These are phyloP conservation scores for Tolmerus cingulatus DNA, from an alignment of 2,888 invertebrate species.

Conservation along the genomic window DNA sequence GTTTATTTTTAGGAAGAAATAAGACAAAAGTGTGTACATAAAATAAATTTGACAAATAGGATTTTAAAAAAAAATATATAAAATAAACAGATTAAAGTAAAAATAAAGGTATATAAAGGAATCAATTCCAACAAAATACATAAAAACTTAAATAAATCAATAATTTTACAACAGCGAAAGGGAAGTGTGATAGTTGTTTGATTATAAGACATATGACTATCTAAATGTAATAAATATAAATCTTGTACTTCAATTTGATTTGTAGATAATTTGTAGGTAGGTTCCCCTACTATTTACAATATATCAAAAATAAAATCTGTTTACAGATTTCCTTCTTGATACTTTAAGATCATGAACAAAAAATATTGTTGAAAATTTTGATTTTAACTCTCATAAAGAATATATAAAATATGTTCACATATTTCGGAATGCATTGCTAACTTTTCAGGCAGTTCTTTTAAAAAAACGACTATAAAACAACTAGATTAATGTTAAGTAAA, in stretches of 20 bases:
- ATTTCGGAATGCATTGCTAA: constrained; percentile 3
- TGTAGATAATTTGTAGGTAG: background rate
- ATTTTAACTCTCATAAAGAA: background rate
- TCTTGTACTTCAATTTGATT: constrained; percentile 30
- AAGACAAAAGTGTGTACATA: background rate
- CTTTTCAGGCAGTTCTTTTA: background rate
- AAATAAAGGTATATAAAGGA: background rate
- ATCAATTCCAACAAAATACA: constrained; percentile 2
- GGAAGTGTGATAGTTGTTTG: background rate
- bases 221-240: constrained; percentile 29
- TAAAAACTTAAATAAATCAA: background rate
- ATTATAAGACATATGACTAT: constrained; percentile 1
- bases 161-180: background rate
- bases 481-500: background rate
- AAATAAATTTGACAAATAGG: background rate
- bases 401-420: constrained; percentile 9
- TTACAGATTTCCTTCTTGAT: background rate
- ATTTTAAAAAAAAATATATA: background rate
- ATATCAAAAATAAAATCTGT: background rate
- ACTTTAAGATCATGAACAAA: background rate
- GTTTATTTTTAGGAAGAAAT: constrained; percentile 12
- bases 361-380: background rate
- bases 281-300: background rate
- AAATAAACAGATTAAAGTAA: background rate
- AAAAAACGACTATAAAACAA: background rate